Percentiles rank a stretch among this genome's conserved stretches.
Evolutionary conservation across 2,113 vertebrate species (phyloP).

Genomic region (Notothenia coriiceps): DNA sequence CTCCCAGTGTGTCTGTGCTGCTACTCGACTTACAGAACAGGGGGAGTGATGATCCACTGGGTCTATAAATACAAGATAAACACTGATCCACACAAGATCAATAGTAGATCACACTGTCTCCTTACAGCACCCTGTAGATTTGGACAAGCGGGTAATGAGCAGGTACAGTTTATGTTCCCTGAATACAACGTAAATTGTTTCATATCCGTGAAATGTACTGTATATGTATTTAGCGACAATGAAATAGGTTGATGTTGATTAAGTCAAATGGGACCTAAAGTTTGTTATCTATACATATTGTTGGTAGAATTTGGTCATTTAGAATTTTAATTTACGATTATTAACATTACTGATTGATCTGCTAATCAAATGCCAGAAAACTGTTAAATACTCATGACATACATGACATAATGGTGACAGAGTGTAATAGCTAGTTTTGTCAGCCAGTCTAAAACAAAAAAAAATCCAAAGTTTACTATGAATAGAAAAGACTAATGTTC

Average conservation of each 20-base stretch:
- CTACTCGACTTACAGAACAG: conserved; percentile 21
- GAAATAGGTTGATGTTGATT: too few species aligned
- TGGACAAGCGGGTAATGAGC: not conserved
- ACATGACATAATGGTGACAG: not conserved
- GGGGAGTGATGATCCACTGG: conserved; percentile 27
- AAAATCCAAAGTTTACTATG: not conserved
- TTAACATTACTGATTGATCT: not conserved
- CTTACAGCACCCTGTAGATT: conserved; percentile 29
- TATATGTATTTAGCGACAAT: not conserved
- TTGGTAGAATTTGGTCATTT: not conserved
- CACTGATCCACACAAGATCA: conserved; percentile 56
- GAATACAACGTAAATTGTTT: too few species aligned
- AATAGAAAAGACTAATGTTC: not conserved
- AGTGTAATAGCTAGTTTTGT: not conserved
- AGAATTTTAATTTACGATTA: not conserved
- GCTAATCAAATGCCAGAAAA: not conserved
- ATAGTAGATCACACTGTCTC: conserved; percentile 41
- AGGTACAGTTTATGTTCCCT: not conserved
- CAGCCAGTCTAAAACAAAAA: not conserved
- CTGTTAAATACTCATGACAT: too few species aligned
- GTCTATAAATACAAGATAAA: conserved; percentile 64
- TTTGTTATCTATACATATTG: not conserved
- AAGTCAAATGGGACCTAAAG: not conserved
- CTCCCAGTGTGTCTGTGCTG: conserved; percentile 44
- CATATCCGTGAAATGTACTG: not conserved